These are phyloP conservation scores for Amazonetta brasiliensis DNA, from an alignment of 2,797 vertebrate genomes.

Conservation along the genomic window DNA sequence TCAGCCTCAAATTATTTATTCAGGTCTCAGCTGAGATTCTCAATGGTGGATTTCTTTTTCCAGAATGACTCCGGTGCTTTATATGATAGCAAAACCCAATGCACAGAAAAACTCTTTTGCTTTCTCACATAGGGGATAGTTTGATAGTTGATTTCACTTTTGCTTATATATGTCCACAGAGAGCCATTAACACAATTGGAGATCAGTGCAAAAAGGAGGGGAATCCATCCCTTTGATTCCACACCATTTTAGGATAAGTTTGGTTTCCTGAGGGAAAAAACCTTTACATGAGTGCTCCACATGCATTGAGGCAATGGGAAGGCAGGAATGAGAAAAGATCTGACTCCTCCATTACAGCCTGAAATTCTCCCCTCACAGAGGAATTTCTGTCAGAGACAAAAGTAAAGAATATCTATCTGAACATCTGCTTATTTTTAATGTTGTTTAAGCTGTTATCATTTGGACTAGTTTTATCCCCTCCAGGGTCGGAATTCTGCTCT, in stretches of 20 bases:
- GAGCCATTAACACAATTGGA: neutral
- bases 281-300: neutral
- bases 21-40: slow-evolving; percentile 6
- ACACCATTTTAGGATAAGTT: neutral
- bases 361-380: slow-evolving; percentile 8
- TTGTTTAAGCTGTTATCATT: slow-evolving; percentile 3
- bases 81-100: neutral
- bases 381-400: neutral
- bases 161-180: neutral
- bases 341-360: neutral
- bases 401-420: neutral
- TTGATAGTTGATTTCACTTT: slow-evolving; percentile 12
- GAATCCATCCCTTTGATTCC: neutral
- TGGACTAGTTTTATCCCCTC: slow-evolving; percentile 3
- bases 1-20: slow-evolving; percentile 31
- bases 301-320: neutral
- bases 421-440: slow-evolving; percentile 5
- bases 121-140: neutral
- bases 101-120: neutral
- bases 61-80: neutral
- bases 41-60: neutral
- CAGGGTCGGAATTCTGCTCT: neutral
- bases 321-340: neutral
- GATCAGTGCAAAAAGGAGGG: neutral
- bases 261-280: neutral